Percentiles rank a stretch among this genome's conserved stretches.
These are phyloP conservation scores for Pseudotriccus pelzelni DNA, from an alignment of 2,797 vertebrate genomes.

Conservation along the genomic window DNA sequence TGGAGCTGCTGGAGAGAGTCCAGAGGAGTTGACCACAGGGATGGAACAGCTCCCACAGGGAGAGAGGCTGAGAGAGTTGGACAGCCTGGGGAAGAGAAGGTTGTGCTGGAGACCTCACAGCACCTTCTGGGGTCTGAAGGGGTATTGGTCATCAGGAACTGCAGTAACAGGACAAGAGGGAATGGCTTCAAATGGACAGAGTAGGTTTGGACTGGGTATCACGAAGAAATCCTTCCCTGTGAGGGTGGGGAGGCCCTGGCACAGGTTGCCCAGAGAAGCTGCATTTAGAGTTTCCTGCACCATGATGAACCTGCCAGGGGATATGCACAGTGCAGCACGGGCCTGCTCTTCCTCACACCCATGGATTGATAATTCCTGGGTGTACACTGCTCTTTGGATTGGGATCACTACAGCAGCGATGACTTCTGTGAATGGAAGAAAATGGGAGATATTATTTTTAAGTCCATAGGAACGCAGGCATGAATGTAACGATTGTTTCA, in stretches of 20 bases:
- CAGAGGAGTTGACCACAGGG: neutral
- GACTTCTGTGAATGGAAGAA: neutral
- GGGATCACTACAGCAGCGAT: neutral
- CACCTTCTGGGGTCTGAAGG: neutral
- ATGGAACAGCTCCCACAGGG: neutral
- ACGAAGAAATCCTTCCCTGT: no score
- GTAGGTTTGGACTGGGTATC: no score
- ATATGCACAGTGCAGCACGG: no score
- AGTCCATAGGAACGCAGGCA: conserved; percentile 29
- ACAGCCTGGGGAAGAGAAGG: neutral
- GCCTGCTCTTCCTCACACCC: neutral
- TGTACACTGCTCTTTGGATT: neutral
- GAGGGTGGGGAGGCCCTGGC: no score
- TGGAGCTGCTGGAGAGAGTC: neutral
- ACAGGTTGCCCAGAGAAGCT: neutral
- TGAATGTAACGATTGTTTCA: conserved; percentile 63
- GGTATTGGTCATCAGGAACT: neutral
- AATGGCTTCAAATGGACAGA: no score
- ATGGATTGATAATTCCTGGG: neutral
- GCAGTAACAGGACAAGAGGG: no score
- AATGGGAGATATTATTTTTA: conserved; percentile 10
- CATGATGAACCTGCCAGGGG: no score
- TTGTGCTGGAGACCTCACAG: neutral
- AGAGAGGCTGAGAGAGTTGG: neutral
- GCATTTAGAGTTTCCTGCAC: accelerated